phyloP scores from a whole-genome alignment of 2,797 vertebrate genomes.

The Falco novaeseelandiae region DNA sequence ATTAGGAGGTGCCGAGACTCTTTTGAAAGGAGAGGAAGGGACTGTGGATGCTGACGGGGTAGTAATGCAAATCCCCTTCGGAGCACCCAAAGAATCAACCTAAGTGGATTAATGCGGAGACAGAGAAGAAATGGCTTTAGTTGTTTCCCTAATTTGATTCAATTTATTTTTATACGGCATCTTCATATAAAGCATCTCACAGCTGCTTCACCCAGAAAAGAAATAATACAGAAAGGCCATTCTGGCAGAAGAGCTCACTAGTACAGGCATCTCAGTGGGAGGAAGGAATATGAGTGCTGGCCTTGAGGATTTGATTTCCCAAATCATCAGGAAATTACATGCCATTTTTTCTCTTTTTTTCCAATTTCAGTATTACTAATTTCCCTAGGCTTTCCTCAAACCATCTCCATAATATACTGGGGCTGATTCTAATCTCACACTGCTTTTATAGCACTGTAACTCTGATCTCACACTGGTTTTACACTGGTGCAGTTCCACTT shows the following conservation, averaged over 20 bases:
- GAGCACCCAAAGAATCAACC: constrained; percentile 32
- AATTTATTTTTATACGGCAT: not conserved
- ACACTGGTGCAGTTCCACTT: constrained; percentile 41
- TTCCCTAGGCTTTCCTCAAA: constrained; percentile 28
- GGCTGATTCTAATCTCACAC: constrained; percentile 34
- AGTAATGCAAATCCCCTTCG: not conserved
- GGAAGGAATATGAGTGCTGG: not conserved
- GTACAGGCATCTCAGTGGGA: not conserved
- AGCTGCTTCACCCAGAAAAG: not conserved
- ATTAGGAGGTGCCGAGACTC: not conserved
- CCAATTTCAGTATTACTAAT: not conserved
- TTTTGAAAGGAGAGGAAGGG: not conserved
- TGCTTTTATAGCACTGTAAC: constrained; percentile 63
- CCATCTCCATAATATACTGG: not conserved
- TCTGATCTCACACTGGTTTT: constrained; percentile 66
- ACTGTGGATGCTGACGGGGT: constrained; percentile 15
- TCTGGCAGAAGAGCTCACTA: not conserved
- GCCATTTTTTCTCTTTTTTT: not conserved
- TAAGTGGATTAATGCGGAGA: constrained; percentile 4
- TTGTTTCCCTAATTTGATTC: constrained; percentile 13
- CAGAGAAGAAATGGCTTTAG: constrained; percentile 8
- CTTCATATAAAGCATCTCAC: not conserved
- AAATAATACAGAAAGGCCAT: not conserved
- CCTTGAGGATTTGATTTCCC: constrained; percentile 39
- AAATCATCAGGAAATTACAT: constrained; percentile 36